Conservation (phyloP, 2,888 invertebrate species). For the Nomada lathburiana region DNA sequence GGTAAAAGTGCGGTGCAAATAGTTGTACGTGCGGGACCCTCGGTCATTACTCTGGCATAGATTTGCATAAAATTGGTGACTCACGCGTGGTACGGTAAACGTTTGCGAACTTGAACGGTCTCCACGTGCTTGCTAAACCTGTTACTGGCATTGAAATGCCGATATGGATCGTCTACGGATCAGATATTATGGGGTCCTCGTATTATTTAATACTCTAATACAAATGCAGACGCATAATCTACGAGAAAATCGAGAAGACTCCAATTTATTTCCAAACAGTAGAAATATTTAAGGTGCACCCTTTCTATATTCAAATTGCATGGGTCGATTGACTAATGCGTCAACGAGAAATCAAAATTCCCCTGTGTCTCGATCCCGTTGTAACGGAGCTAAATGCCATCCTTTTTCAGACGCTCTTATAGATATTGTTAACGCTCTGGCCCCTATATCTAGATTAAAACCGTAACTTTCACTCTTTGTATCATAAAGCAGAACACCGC, state of each 20-base stretch:
- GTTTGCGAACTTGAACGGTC: background rate
- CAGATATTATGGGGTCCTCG: background rate
- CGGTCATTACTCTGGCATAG: conserved; percentile 27
- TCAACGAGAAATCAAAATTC: too few species aligned
- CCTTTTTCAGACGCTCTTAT: background rate
- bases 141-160: background rate
- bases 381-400: background rate
- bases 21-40: background rate
- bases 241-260: too few species aligned
- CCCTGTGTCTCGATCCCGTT: too few species aligned
- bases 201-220: background rate
- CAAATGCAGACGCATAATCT: too few species aligned
- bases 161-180: background rate
- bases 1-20: background rate
- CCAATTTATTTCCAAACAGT: too few species aligned
- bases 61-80: conserved; percentile 47
- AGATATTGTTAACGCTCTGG: background rate
- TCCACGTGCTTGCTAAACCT: background rate
- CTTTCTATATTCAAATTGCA: too few species aligned
- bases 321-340: too few species aligned
- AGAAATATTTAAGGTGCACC: too few species aligned
- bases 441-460: background rate
- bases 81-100: conserved; percentile 24
- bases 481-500: background rate
- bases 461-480: background rate